These are phyloP conservation scores for Haemorhous mexicanus DNA, from an alignment of 2,113 vertebrate species.

Conservation along the genomic window DNA sequence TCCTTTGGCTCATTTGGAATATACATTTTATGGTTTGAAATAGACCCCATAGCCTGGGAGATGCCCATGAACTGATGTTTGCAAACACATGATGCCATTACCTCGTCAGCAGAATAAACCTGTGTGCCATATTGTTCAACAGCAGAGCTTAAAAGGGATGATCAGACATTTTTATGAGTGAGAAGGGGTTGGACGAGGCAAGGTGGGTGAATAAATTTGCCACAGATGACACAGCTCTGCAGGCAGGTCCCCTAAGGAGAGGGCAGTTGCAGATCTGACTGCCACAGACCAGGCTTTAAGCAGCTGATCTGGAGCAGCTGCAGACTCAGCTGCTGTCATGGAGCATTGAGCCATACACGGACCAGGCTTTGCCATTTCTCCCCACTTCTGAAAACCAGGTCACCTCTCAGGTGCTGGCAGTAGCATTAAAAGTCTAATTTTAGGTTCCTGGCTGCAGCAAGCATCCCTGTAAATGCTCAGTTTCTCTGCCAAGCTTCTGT, in stretches of 20 bases:
- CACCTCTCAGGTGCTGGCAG: neutral
- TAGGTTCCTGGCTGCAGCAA: constrained; percentile 5
- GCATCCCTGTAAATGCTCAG: neutral
- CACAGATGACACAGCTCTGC: neutral
- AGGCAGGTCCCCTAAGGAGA: neutral
- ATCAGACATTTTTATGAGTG: neutral
- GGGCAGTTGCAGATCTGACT: neutral
- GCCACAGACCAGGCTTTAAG: neutral
- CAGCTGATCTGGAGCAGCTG: neutral
- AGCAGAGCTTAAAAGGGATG: neutral
- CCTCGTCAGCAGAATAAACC: neutral
- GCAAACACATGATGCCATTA: neutral
- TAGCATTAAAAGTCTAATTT: constrained; percentile 26
- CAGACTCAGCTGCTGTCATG: neutral
- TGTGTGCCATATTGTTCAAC: neutral
- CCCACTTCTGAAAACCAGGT: constrained; percentile 14
- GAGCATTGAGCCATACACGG: neutral
- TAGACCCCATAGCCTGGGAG: neutral
- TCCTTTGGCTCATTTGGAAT: neutral
- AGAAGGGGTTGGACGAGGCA: neutral
- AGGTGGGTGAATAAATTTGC: neutral
- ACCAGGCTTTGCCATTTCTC: neutral
- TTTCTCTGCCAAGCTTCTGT: constrained; percentile 13
- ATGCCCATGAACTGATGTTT: neutral
- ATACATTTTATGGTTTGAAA: neutral